A percentile compares a stretch with the other conserved stretches of the same genome.
These are phyloP conservation scores for Cynodonichthys magdalenae DNA, from an alignment of 2,797 vertebrate genomes.

Conservation along the genomic window DNA sequence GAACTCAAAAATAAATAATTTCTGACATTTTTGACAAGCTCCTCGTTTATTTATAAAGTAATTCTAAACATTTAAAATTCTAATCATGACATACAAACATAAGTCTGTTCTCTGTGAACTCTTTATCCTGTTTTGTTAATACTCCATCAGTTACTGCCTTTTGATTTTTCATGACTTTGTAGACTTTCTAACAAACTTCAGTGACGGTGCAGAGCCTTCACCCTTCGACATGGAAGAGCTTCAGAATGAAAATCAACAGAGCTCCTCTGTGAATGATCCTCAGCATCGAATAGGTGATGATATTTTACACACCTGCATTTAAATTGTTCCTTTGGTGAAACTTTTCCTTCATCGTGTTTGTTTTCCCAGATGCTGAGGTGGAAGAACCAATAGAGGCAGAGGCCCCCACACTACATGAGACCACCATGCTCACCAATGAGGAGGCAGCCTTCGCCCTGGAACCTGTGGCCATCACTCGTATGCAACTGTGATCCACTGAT, in stretches of 20 bases:
- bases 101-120: not conserved
- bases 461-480: conserved; percentile 76
- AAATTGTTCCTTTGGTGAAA: not conserved
- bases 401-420: conserved; percentile 43
- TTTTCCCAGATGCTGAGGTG: conserved; percentile 41
- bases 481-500: conserved; percentile 10
- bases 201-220: conserved; percentile 38
- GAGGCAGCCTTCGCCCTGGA: conserved; percentile 74
- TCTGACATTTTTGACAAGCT: too few species aligned
- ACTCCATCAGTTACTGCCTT: not conserved
- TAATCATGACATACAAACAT: too few species aligned
- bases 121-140: not conserved
- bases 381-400: conserved; percentile 4
- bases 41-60: too few species aligned
- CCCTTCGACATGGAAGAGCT: conserved; percentile 36
- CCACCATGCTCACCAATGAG: conserved; percentile 54
- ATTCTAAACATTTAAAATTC: too few species aligned
- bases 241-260: conserved; percentile 37
- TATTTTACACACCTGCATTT: conserved; percentile 15
- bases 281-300: conserved; percentile 11
- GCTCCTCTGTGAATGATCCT: conserved; percentile 25
- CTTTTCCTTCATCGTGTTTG: not conserved
- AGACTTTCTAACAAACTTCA: conserved; percentile 73
- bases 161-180: not conserved
- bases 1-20: too few species aligned